Percentiles rank a stretch among this genome's conserved stretches.
Conservation (phyloP, 2,888 invertebrate genomes). For the Tillus elongatus region DNA sequence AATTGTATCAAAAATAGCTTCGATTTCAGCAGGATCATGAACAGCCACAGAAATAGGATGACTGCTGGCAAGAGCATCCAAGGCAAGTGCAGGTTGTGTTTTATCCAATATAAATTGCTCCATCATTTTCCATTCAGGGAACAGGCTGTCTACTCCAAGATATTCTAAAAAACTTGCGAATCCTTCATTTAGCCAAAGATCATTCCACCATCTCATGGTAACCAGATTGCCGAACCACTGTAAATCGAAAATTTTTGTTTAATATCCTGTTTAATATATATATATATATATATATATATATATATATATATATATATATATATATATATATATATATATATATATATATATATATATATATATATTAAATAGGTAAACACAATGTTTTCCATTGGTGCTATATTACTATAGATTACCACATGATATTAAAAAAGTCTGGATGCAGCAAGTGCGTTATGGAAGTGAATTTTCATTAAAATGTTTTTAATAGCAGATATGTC, state of each 20-base stretch:
- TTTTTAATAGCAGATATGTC: too few relatives aligned
- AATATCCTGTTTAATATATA: neutral
- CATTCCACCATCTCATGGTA: conserved; percentile 91
- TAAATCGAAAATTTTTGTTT: conserved; percentile 19
- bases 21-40: conserved; percentile 60
- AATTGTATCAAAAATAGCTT: conserved; percentile 66
- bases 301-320: conserved; percentile 3
- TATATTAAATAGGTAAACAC: too few relatives aligned
- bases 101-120: conserved; percentile 61
- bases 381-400: too few relatives aligned
- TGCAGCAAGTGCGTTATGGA: too few relatives aligned
- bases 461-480: too few relatives aligned
- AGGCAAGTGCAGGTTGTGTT: conserved; percentile 56
- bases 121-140: conserved; percentile 60
- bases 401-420: too few relatives aligned
- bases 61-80: conserved; percentile 61
- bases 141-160: conserved; percentile 54
- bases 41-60: conserved; percentile 63
- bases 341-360: too few relatives aligned
- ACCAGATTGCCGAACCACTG: conserved; percentile 85
- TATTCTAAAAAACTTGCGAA: conserved; percentile 78
- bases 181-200: conserved; percentile 85
- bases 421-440: too few relatives aligned
- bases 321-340: neutral
- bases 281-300: conserved; percentile 5